A percentile compares a stretch with the other conserved stretches of the same genome.
phyloP scores from a whole-genome alignment of 2,797 vertebrate genomes.

The Loriculus beryllinus region DNA sequence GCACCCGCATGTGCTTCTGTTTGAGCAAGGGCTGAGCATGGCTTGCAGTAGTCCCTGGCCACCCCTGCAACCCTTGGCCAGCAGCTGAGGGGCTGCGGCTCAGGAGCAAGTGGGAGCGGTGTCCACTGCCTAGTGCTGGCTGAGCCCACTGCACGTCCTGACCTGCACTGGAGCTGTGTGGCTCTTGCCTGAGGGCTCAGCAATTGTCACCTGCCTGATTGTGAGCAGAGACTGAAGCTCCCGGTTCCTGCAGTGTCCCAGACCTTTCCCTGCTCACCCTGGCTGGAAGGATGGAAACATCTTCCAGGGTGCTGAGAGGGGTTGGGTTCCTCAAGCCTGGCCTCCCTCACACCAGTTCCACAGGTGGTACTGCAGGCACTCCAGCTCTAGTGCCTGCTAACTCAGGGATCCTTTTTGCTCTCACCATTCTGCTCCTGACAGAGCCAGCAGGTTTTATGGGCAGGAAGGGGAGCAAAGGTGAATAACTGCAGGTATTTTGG shows the following conservation, averaged over 20 bases:
- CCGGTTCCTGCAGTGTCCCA: not conserved
- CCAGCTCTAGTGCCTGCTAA: accelerated
- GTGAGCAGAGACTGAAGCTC: not conserved
- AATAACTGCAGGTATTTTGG: not conserved
- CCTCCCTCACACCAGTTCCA: accelerated
- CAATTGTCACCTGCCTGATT: not conserved
- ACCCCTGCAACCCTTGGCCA: not conserved
- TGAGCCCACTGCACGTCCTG: not conserved
- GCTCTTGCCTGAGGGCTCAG: not conserved
- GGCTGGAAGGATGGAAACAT: not conserved
- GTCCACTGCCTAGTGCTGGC: not conserved
- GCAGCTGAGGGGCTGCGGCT: not conserved
- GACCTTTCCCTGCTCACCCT: not conserved
- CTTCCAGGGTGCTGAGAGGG: not conserved
- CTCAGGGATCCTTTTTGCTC: not conserved
- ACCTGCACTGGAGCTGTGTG: not conserved
- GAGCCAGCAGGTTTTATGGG: not conserved
- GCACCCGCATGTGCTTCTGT: not conserved
- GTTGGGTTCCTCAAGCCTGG: not conserved
- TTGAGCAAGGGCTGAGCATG: not conserved
- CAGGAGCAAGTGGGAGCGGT: not conserved
- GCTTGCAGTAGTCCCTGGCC: not conserved
- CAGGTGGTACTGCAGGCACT: accelerated
- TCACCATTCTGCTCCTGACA: not conserved
- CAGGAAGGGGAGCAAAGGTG: not conserved